Evolutionary conservation across 35 echinoderm and acorn worm genomes (phyloP), one percentile per base, ranked within the genome.

Genomic region (Heliocidaris tuberculata): DNA sequence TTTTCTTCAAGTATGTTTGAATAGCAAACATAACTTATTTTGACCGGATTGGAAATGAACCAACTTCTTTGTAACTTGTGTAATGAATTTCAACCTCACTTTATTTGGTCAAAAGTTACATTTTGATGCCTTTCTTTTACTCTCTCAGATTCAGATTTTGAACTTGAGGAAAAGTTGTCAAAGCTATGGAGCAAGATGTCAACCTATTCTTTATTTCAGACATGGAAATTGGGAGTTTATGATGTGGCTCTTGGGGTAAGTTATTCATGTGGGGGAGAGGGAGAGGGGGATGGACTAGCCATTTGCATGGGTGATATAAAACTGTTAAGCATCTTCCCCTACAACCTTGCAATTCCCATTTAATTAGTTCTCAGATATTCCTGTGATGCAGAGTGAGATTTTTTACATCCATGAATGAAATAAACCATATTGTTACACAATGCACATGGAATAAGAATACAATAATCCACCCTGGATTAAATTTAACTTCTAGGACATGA

Each of bases 181-280:
- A 49, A n/a, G 49, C 50, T 93, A 50, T 93, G 91, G 91, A 59
- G 0, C 91, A 93, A 93, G n/a, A 47, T 93, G 2, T 93, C 91
- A 59, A 19, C 91, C 47, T 59, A 93, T 59, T 13, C 9, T 9
- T 27, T 48, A 42, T 93, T 52, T 48, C 9, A 30, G 48, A 48
- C 5, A 7, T 93, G 91, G 91, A 49, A 93, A 93, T 4, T 93
- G 2, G 91, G 91, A 49, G 29, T 19, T 10, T 93, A 93, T 48
- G 31, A 48, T 32, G 24, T 48, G 48, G 48, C 17, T 5, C 2
- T 17, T 31, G 91, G 91, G 50, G 91, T 93, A 59, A 11, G 91
- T 93, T 5, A 52, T 30, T 31, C 9, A 52, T 48, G 7, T 48
- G 48, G 13, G 31, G 31, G 13, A 2, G 24, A 2, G 70, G 70